Conservation (phyloP, 2,113 vertebrate genomes). For the Hippocampus barbouri region DNA sequence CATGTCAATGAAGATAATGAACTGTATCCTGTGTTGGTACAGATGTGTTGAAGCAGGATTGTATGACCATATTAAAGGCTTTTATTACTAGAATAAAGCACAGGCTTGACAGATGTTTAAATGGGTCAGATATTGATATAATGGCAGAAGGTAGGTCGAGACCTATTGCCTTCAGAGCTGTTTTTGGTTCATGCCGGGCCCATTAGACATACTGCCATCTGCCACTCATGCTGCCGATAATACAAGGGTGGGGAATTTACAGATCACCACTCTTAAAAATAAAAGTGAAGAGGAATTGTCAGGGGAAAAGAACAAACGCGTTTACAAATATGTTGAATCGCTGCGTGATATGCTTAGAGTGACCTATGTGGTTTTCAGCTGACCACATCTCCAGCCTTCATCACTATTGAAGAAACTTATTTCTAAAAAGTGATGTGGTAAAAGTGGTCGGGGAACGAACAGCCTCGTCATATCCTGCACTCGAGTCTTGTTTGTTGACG, state of each 20-base stretch:
- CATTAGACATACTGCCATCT: slow-evolving; percentile 33
- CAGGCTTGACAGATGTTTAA: slow-evolving; percentile 42
- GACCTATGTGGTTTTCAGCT: neutral
- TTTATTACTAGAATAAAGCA: slow-evolving; percentile 23
- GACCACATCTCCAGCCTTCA: neutral
- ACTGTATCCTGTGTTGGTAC: slow-evolving; percentile 18
- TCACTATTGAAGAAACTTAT: neutral
- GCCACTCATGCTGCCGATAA: slow-evolving; percentile 23
- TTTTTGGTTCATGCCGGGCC: slow-evolving; percentile 24
- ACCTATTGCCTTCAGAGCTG: neutral
- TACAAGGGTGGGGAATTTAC: neutral
- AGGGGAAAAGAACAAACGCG: neutral
- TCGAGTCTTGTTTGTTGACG: neutral
- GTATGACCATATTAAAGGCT: slow-evolving; percentile 28
- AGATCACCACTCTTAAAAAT: neutral
- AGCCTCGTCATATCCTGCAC: neutral
- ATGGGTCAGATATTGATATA: slow-evolving; percentile 33
- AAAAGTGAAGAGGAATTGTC: neutral
- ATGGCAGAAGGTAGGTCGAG: neutral
- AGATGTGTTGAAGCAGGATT: slow-evolving; percentile 34
- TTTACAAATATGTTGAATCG: neutral
- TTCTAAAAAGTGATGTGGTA: neutral
- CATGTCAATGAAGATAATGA: neutral
- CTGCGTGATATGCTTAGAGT: neutral
- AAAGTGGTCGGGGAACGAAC: neutral